A percentile compares a stretch with the other conserved stretches of the same genome.
Conservation (phyloP, 1,140 invertebrate species). For the Hylyphantes graminicola region DNA sequence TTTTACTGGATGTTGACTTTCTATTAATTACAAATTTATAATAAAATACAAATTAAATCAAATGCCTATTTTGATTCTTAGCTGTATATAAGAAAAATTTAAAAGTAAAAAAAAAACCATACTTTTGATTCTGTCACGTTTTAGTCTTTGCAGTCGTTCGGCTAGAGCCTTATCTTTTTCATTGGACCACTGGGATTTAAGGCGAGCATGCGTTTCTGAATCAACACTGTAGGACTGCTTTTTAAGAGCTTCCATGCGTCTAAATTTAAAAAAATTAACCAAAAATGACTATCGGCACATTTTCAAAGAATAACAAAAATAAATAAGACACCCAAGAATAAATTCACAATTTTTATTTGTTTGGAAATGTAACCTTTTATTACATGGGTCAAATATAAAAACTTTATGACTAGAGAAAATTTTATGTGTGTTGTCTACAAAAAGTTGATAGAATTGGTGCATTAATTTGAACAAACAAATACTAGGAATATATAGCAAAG, state of each 20-base stretch:
- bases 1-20: too few species aligned
- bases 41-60: not conserved
- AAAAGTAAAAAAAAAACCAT: not conserved
- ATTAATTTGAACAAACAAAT: too few species aligned
- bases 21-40: not conserved
- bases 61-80: not conserved
- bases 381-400: too few species aligned
- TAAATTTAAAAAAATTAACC: slow-evolving; percentile 9
- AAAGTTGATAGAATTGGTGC: too few species aligned
- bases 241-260: slow-evolving; percentile 37
- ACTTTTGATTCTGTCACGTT: slow-evolving; percentile 54
- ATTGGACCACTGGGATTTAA: slow-evolving; percentile 12
- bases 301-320: not conserved
- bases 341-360: too few species aligned
- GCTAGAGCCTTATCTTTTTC: slow-evolving; percentile 51
- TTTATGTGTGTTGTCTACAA: too few species aligned
- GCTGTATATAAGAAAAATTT: not conserved
- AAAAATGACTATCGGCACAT: not conserved
- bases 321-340: too few species aligned
- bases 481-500: too few species aligned
- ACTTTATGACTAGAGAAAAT: too few species aligned
- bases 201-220: not conserved
- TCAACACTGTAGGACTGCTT: slow-evolving; percentile 49
- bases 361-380: too few species aligned
- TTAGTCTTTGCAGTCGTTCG: slow-evolving; percentile 48